A percentile compares a stretch with the other conserved stretches of the same genome.
phyloP scores from a whole-genome alignment of 2,797 vertebrate species.

The Mareca strepera region DNA sequence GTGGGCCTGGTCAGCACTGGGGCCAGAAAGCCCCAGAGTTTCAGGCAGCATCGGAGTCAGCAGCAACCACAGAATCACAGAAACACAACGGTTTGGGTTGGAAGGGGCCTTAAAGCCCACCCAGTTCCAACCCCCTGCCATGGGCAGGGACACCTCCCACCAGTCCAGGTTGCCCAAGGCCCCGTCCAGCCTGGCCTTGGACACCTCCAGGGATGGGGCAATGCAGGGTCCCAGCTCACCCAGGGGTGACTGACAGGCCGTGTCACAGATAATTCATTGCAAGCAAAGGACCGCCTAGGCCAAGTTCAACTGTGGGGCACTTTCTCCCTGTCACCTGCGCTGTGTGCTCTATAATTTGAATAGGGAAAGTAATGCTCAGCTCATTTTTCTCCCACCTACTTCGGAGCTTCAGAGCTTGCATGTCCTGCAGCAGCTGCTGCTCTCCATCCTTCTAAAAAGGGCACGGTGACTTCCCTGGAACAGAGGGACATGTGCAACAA shows the following conservation, averaged over 20 bases:
- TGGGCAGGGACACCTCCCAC: background rate
- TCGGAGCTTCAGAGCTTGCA: rapidly evolving
- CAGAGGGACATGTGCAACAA: background rate
- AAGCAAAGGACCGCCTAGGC: background rate
- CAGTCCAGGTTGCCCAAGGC: background rate
- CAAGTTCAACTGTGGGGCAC: background rate
- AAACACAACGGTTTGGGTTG: no score
- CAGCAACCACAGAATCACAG: background rate
- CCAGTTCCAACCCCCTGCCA: background rate
- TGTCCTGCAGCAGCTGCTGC: background rate
- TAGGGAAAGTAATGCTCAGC: background rate
- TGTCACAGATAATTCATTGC: background rate
- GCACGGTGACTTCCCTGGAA: rapidly evolving
- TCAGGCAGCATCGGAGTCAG: rapidly evolving
- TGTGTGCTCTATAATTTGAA: background rate
- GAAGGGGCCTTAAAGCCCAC: no score
- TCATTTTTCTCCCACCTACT: background rate
- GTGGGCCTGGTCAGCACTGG: rapidly evolving
- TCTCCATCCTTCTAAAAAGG: background rate
- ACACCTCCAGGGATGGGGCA: background rate
- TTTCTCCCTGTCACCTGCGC: background rate
- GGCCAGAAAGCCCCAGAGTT: background rate
- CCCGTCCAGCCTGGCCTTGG: background rate
- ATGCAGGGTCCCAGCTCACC: background rate
- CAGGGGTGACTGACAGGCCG: no score